Evolutionary conservation across 2,888 invertebrate species (phyloP), one percentile per base, ranked within the genome.

Genomic region (Drosophila testacea): DNA sequence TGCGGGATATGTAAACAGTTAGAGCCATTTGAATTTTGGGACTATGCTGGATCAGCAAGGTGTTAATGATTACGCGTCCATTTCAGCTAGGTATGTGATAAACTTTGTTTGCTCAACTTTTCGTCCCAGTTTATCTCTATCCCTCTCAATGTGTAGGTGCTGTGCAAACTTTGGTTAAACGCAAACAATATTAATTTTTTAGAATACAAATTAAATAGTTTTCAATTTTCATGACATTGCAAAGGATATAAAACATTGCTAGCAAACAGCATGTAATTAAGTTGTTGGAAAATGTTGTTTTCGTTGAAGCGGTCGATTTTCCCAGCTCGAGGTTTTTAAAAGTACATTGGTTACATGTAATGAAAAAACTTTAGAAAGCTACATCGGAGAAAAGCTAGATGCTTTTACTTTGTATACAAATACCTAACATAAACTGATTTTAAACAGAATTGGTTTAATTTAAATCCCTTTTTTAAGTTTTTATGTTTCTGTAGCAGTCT

Each of bases 1-100:
- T 69, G 38, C 30, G 65, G 51, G 36, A 59, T 70, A 30, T 54
- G 78, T 67, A 71, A 68, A 71, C 80, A 56, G 54, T 55, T 38
- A 22, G 44, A 36, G 63, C 61, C 66, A 79, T 77, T 67, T 72
- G 30, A 73, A 67, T 56, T 57, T 61, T 38, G 27, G 28, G 28
- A 13, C 65, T 47, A 74, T 56, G 52, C 68, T 11, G 69, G 61
- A 74, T 85, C 68, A 74, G 62, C 64, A 63, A 79, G 80, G 77
- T 82, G 85, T 85, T 85, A 85, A 85, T 76, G 83, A 80, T 74
- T 77, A 50, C 50, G 61, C 74, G 55, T 48, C 48, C 50, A 56
- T 66, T 70, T 59, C 16, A 41, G 44, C 46, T 62, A 56, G 34
- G 41, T 28, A 55, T 32, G 39, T 30, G 27, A 6, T 27, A 57